Percentiles rank a stretch among this genome's conserved stretches.
phyloP scores from a whole-genome alignment of 1,140 invertebrate species.

The Diplogasteroides magnus region DNA sequence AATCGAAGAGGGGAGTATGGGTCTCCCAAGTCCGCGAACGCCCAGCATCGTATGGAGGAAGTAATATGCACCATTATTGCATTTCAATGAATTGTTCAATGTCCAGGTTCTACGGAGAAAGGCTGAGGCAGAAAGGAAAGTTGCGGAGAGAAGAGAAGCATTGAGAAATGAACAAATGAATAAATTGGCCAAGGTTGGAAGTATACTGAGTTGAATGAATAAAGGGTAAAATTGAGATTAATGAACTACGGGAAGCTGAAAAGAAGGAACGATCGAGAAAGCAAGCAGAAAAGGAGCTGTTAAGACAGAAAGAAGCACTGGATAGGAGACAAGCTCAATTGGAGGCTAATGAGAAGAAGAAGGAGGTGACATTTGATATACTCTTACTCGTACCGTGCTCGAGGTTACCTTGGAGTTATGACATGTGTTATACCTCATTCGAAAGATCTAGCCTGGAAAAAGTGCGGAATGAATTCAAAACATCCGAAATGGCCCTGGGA shows the following conservation, averaged over 20 bases:
- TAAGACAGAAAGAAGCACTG: slow-evolving; percentile 34
- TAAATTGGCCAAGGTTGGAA: slow-evolving; percentile 11
- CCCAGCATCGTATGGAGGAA: neutral
- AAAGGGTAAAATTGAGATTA: neutral
- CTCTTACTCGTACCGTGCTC: too few relatives aligned
- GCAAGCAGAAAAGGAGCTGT: slow-evolving; percentile 25
- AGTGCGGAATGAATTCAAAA: too few relatives aligned
- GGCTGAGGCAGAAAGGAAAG: slow-evolving; percentile 22
- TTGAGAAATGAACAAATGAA: slow-evolving; percentile 26
- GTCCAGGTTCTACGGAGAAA: slow-evolving; percentile 7
- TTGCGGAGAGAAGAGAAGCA: slow-evolving; percentile 32
- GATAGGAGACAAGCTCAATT: slow-evolving; percentile 32
- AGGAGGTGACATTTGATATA: slow-evolving; percentile 11
- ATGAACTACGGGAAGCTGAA: slow-evolving; percentile 11
- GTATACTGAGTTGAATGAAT: slow-evolving; percentile 8
- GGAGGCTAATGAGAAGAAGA: slow-evolving; percentile 32
- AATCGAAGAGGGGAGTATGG: neutral
- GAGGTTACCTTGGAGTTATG: too few relatives aligned
- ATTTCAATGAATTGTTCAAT: neutral
- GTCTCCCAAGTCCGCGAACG: neutral
- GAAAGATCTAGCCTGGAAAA: too few relatives aligned
- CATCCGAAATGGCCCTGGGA: too few relatives aligned
- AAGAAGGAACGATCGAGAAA: slow-evolving; percentile 17
- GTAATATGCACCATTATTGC: neutral
- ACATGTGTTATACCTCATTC: too few relatives aligned